Conservation (phyloP, 37 sponge, comb jelly and placozoan species). For the Diacarnus erythraeanus region DNA sequence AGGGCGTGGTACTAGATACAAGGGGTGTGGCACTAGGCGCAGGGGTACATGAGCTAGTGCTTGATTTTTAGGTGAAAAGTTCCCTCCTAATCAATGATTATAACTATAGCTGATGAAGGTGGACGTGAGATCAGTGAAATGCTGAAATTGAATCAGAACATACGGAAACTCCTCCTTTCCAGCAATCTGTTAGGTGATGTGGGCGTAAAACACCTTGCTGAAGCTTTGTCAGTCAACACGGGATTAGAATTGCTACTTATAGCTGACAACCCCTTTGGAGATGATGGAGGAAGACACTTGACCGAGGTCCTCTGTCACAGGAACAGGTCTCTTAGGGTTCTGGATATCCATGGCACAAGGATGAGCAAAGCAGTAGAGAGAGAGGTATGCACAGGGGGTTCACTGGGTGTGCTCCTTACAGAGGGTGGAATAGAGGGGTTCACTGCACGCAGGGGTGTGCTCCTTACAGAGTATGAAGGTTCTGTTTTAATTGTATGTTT, state of each 20-base stretch:
- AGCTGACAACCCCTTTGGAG: slow-evolving; percentile 89
- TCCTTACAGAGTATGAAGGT: too few relatives aligned
- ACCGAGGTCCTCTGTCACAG: slow-evolving; percentile 51
- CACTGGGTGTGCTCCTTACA: too few relatives aligned
- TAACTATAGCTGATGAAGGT: slow-evolving; percentile 71
- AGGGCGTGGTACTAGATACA: too few relatives aligned
- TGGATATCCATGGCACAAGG: slow-evolving; percentile 36
- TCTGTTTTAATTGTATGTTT: too few relatives aligned
- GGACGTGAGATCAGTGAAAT: slow-evolving; percentile 66
- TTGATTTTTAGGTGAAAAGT: too few relatives aligned
- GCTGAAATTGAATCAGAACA: slow-evolving; percentile 51
- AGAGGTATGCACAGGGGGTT: too few relatives aligned
- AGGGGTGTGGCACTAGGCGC: too few relatives aligned
- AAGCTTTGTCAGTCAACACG: slow-evolving; percentile 56
- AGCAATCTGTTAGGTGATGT: slow-evolving; percentile 82
- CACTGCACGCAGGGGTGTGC: too few relatives aligned
- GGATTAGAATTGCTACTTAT: slow-evolving; percentile 76
- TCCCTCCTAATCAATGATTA: too few relatives aligned
- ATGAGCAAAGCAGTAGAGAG: slow-evolving; percentile 34
- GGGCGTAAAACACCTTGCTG: slow-evolving; percentile 65
- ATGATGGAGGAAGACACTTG: slow-evolving; percentile 78
- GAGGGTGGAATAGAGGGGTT: too few relatives aligned
- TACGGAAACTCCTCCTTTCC: slow-evolving; percentile 64
- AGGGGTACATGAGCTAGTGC: too few relatives aligned
- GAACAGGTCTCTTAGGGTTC: slow-evolving; percentile 58